Evolutionary conservation across 1,140 invertebrate species (phyloP), one percentile per base, ranked within the genome.

Genomic region (Drosophila serrata): DNA sequence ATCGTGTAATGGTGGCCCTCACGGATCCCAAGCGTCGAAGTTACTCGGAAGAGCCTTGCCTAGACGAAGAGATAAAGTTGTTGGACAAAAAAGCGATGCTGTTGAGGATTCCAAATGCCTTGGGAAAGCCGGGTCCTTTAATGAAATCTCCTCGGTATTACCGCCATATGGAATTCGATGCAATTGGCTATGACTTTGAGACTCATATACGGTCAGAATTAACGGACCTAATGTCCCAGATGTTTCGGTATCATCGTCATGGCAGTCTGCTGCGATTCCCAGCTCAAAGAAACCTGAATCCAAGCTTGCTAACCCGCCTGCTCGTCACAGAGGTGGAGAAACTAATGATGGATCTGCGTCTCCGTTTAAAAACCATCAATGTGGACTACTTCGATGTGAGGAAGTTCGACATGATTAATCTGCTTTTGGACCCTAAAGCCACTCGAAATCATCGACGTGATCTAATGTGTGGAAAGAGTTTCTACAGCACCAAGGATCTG

Each of bases 321-420:
- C 43, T 91, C 6, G 79, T 91, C 12, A 64, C 49, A 4, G 75
- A 90, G 13, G 62, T 91, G 17, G 90, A 91, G 13, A 91, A 78
- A 17, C 13, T 59, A 1, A 39, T 91, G 55, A 22, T 40, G 13
- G 29, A 39, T 6, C 5, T 78, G 22, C 68, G 67, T 2, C 72
- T 43, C 15, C 81, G 74, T 2, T 22, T 91, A 0, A 55, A 58
- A 11, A 13, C n/a, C 19, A 74, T 91, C 12, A 78, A 65, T 43
- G 56, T 91, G 19, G 75, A 88, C 31, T 91, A 88, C 42, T 81
- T 69, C 24, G 88, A 91, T 63, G 49, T 91, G 40, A 74, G 84
- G 4, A 91, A 91, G 24, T 91, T 90, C 29, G 84, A 91, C 29
- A 77, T 91, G 75, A 27, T 90, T 2, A 91, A 90, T 27, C 62